phyloP scores from a whole-genome alignment of 2,797 vertebrate species.

The Arrhamphus sclerolepis region DNA sequence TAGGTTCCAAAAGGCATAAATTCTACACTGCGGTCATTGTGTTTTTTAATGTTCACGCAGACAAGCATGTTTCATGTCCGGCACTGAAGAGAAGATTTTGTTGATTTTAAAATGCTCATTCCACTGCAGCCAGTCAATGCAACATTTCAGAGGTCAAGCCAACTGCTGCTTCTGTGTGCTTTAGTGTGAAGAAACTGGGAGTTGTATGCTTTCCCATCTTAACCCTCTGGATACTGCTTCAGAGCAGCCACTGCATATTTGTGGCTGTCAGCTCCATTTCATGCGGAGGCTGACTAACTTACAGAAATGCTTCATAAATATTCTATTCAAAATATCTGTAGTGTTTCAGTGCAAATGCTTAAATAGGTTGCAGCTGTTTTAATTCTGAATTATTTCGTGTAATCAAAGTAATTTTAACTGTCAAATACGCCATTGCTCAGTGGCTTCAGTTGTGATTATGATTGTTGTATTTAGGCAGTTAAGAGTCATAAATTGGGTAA shows the following conservation, averaged over 20 bases:
- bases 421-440: no score
- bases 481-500: no score
- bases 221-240: conserved; percentile 28
- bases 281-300: conserved; percentile 33
- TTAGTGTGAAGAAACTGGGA: conserved; percentile 26
- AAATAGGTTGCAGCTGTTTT: no score
- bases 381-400: no score
- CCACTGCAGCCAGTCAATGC: conserved; percentile 25
- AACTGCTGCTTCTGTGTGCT: conserved; percentile 28
- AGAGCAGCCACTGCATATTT: conserved; percentile 57
- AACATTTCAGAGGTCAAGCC: conserved; percentile 35
- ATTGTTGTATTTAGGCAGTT: no score
- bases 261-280: conserved; percentile 46
- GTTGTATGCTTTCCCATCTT: conserved; percentile 23
- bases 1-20: conserved; percentile 10
- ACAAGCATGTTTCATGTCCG: background rate
- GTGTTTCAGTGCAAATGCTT: no score
- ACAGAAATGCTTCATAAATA: conserved; percentile 37
- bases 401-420: no score
- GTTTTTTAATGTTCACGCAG: background rate
- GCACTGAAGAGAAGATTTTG: conserved; percentile 21
- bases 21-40: conserved; percentile 7
- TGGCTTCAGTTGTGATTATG: no score
- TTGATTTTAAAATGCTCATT: conserved; percentile 44
- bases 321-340: background rate